Evolutionary conservation across 2,888 invertebrate genomes (phyloP).

Genomic region (Drosophila hamatofila): DNA sequence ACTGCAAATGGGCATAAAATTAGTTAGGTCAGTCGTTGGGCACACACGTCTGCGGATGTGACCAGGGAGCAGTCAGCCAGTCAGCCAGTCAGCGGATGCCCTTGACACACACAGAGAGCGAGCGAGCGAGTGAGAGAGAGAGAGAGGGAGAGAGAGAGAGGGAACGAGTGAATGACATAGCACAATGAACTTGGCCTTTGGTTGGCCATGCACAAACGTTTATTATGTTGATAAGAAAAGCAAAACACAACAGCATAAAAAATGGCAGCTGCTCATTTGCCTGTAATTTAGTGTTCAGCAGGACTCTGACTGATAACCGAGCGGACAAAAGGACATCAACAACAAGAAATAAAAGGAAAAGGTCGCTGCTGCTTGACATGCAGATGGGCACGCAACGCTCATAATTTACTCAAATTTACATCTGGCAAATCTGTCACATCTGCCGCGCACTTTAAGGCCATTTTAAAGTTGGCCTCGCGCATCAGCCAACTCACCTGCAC

Average conservation of each 20-base stretch:
- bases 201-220: constrained; percentile 42
- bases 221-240: constrained; percentile 68
- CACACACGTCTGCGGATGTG: constrained; percentile 67
- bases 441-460: constrained; percentile 17
- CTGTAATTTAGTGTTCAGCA: constrained; percentile 63
- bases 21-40: constrained; percentile 70
- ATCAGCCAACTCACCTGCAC: not conserved
- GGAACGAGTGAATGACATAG: not conserved
- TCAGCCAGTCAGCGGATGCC: constrained; percentile 52
- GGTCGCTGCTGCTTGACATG: constrained; percentile 52
- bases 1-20: constrained; percentile 77
- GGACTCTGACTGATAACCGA: constrained; percentile 63
- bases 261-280: constrained; percentile 62
- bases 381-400: constrained; percentile 49
- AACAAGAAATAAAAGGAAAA: constrained; percentile 4
- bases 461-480: constrained; percentile 12
- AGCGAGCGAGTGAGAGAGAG: not conserved
- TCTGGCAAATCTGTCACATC: constrained; percentile 37
- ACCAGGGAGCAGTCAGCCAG: constrained; percentile 43
- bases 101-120: constrained; percentile 52
- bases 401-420: constrained; percentile 66
- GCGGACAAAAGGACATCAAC: constrained; percentile 6
- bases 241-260: constrained; percentile 38
- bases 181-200: constrained; percentile 75
- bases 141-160: not conserved